Evolutionary conservation across 2,113 vertebrate species (phyloP).

Genomic region (Petromus typicus): DNA sequence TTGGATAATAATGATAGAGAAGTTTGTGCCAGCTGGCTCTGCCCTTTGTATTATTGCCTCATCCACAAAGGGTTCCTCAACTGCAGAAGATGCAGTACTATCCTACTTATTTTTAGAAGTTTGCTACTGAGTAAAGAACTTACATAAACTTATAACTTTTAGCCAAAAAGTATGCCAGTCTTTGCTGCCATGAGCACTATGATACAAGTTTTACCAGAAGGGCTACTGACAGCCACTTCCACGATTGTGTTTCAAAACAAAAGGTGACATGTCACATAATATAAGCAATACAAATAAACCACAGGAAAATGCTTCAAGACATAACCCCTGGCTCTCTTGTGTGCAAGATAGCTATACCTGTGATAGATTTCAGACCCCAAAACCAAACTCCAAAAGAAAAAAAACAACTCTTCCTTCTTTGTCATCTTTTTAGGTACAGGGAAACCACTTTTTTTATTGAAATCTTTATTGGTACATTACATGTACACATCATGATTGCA

Average conservation of each 20-base stretch:
- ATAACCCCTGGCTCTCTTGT: background rate
- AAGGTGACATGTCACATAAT: background rate
- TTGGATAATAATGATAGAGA: background rate
- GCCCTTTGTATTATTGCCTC: slow-evolving; percentile 43
- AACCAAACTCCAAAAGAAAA: background rate
- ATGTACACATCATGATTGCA: no score
- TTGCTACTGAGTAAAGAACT: slow-evolving; percentile 49
- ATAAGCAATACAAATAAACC: background rate
- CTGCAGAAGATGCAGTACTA: slow-evolving; percentile 50
- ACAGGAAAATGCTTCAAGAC: background rate
- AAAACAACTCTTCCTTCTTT: background rate
- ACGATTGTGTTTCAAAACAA: background rate
- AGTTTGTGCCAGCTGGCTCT: slow-evolving; percentile 44
- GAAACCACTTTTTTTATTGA: no score
- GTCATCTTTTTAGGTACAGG: background rate
- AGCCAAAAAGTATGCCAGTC: slow-evolving; percentile 45
- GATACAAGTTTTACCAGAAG: background rate
- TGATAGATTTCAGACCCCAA: background rate
- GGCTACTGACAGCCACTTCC: background rate
- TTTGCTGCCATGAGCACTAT: background rate
- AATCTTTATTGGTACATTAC: no score
- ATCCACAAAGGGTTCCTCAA: slow-evolving; percentile 52
- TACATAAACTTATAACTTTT: slow-evolving; percentile 80
- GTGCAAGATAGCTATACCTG: background rate
- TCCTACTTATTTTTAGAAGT: background rate